A percentile compares a stretch with the other conserved stretches of the same genome.
Evolutionary conservation across 2,888 invertebrate genomes (phyloP).

Genomic region (Philhelius pedissequus): DNA sequence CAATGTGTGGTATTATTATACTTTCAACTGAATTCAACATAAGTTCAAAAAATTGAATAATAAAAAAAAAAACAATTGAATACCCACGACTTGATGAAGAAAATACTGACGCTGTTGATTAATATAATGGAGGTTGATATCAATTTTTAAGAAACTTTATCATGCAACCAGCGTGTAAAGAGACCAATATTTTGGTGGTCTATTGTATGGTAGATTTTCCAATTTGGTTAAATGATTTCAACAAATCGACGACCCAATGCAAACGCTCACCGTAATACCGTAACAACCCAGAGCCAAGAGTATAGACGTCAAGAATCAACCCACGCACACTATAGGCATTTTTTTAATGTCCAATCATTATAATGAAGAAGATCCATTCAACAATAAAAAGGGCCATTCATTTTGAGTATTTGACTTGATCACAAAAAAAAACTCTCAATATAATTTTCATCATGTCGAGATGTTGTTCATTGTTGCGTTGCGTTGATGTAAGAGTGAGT

Average conservation of each 20-base stretch:
- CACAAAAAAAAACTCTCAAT: constrained; percentile 44
- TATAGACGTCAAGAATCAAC: neutral
- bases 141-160: constrained; percentile 60
- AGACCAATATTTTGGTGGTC: constrained; percentile 47
- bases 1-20: neutral
- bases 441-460: constrained; percentile 13
- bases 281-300: neutral
- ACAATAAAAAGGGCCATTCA: constrained; percentile 22
- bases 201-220: constrained; percentile 39
- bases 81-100: constrained; percentile 42
- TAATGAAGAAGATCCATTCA: constrained; percentile 49
- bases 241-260: neutral
- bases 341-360: constrained; percentile 40
- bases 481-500: constrained; percentile 35
- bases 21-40: neutral
- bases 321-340: constrained; percentile 24
- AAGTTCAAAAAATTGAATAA: neutral
- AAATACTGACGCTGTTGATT: constrained; percentile 31
- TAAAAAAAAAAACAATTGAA: constrained; percentile 12
- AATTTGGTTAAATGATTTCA: constrained; percentile 64
- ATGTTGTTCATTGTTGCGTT: constrained; percentile 19
- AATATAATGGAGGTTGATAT: constrained; percentile 51
- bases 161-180: constrained; percentile 8
- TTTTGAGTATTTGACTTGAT: constrained; percentile 46
- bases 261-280: too few relatives aligned